Conservation (phyloP, 2,797 vertebrate genomes). For the Chaetodon trifasciatus region DNA sequence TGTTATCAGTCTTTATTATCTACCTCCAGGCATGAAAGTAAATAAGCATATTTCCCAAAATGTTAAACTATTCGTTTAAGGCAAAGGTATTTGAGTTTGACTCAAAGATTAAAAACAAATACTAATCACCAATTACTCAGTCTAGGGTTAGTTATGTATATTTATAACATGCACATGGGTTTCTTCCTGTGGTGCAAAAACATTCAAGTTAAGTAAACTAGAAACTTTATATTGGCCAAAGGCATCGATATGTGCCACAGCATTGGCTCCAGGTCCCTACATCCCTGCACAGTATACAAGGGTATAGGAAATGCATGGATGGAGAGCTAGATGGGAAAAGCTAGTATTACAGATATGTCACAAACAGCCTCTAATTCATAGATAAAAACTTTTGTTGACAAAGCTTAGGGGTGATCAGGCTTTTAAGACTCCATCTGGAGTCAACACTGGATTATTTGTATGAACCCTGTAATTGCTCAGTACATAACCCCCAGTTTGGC, state of each 20-base stretch:
- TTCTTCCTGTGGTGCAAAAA: background rate
- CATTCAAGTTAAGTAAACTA: background rate
- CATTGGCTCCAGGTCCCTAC: background rate
- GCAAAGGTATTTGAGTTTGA: too few species aligned
- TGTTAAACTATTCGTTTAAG: background rate
- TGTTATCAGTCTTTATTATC: background rate
- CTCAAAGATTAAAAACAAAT: background rate
- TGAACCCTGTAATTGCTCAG: constrained; percentile 26
- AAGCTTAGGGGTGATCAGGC: background rate
- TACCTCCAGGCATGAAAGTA: too few species aligned
- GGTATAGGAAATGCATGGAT: background rate
- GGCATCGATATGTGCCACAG: background rate
- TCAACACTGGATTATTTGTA: constrained; percentile 24
- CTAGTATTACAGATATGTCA: background rate
- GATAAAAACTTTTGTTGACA: background rate
- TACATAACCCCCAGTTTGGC: constrained; percentile 17
- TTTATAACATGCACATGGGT: background rate
- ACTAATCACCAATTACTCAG: background rate
- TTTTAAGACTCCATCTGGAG: constrained; percentile 33
- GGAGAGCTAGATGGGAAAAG: background rate
- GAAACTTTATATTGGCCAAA: background rate
- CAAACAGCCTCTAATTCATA: background rate
- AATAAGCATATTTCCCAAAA: background rate
- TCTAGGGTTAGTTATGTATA: background rate
- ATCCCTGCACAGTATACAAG: background rate